These are phyloP conservation scores for Gymnodraco acuticeps DNA, from an alignment of 2,797 vertebrate species.

Conservation along the genomic window DNA sequence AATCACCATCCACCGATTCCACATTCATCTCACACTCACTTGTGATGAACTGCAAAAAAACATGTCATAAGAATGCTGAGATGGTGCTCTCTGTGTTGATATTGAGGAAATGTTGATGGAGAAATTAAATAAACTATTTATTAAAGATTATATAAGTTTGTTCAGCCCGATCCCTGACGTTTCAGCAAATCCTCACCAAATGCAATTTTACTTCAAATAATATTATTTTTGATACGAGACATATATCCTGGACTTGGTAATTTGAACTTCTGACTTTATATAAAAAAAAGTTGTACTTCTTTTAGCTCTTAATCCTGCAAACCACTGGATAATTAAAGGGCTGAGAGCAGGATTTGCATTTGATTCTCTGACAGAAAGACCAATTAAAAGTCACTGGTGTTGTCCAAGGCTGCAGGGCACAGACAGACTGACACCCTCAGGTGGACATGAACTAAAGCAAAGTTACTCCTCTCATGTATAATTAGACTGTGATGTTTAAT, in stretches of 20 bases:
- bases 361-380: constrained; percentile 68
- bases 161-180: background rate
- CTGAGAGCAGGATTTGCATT: constrained; percentile 64
- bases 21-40: constrained; percentile 35
- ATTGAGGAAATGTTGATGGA: constrained; percentile 22
- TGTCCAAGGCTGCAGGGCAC: constrained; percentile 69
- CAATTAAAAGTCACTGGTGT: constrained; percentile 75
- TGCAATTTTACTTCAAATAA: constrained; percentile 27
- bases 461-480: constrained; percentile 52
- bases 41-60: constrained; percentile 37
- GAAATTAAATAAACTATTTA: constrained; percentile 17
- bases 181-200: constrained; percentile 17
- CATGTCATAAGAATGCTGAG: constrained; percentile 6
- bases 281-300: constrained; percentile 32
- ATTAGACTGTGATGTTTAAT: constrained; percentile 37
- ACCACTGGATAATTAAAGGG: constrained; percentile 70
- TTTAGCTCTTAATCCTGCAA: constrained; percentile 51
- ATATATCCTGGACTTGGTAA: constrained; percentile 28
- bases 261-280: constrained; percentile 60
- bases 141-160: constrained; percentile 9
- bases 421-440: constrained; percentile 64
- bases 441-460: constrained; percentile 49
- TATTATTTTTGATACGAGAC: constrained; percentile 25
- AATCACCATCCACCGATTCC: constrained; percentile 48
- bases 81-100: constrained; percentile 3